Evolutionary conservation across 1,140 invertebrate genomes (phyloP).

Genomic region (Lysiphlebus fabarum): DNA sequence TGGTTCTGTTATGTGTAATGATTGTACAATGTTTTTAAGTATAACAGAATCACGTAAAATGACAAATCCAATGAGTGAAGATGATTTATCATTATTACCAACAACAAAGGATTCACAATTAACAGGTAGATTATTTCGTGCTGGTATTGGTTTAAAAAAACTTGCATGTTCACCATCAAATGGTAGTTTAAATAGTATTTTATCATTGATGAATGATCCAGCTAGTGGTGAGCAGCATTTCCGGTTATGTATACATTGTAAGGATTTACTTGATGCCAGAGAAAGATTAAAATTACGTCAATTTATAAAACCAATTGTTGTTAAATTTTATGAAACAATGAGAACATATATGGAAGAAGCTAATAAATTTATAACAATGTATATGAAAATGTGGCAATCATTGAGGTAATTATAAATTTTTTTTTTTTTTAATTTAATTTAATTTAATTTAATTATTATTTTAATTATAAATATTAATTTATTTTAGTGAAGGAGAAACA

Average conservation of each 20-base stretch:
- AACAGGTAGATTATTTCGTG: slow-evolving; percentile 57
- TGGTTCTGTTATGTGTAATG: slow-evolving; percentile 91
- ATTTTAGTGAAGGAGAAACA: slow-evolving; percentile 78
- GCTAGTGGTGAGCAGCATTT: slow-evolving; percentile 62
- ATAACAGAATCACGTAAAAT: slow-evolving; percentile 74
- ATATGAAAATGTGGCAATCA: slow-evolving; percentile 78
- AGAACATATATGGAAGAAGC: slow-evolving; percentile 73
- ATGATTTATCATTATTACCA: slow-evolving; percentile 46
- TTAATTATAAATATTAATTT: slow-evolving; percentile 17
- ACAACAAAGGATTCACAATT: slow-evolving; percentile 38
- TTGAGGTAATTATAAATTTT: too few relatives aligned
- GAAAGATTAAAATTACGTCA: slow-evolving; percentile 77
- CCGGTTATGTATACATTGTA: slow-evolving; percentile 80
- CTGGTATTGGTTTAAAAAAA: slow-evolving; percentile 53
- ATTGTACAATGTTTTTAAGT: slow-evolving; percentile 87
- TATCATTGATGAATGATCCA: slow-evolving; percentile 56
- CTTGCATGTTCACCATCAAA: slow-evolving; percentile 51
- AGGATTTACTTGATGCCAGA: slow-evolving; percentile 74
- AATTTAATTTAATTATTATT: too few relatives aligned
- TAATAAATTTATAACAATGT: slow-evolving; percentile 73
- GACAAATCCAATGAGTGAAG: slow-evolving; percentile 57
- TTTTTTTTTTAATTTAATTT: too few relatives aligned
- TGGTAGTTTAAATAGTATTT: slow-evolving; percentile 53
- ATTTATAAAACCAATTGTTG: slow-evolving; percentile 73
- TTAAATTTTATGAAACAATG: slow-evolving; percentile 81